Evolutionary conservation across 1,140 invertebrate species (phyloP).

Genomic region (Polypedilum vanderplanki): DNA sequence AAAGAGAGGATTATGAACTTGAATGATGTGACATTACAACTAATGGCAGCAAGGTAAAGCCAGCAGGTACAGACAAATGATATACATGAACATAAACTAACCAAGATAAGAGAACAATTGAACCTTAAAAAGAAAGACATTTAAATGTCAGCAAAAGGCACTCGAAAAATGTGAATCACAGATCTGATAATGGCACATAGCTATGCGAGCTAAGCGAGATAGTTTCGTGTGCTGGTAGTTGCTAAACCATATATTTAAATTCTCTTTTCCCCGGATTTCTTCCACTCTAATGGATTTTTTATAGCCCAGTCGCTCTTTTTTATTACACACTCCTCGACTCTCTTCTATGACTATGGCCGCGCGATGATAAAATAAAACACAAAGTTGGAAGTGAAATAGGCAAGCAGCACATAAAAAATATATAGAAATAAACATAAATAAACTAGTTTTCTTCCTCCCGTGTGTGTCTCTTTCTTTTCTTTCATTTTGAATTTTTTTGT

Average conservation of each 20-base stretch:
- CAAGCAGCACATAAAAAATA: conserved; percentile 7
- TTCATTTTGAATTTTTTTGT: too few relatives aligned
- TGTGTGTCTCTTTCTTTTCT: too few relatives aligned
- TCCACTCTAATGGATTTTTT: conserved; percentile 23
- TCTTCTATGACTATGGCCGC: conserved; percentile 8
- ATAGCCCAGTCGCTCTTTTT: conserved; percentile 14
- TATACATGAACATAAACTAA: neutral
- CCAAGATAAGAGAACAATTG: neutral
- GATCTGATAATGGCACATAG: conserved; percentile 11
- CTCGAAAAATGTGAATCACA: neutral
- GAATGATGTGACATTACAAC: neutral
- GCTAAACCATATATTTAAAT: conserved; percentile 14
- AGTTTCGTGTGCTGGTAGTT: neutral
- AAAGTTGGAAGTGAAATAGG: conserved; percentile 25
- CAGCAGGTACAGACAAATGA: too few relatives aligned
- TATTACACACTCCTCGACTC: neutral
- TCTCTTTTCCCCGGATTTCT: neutral
- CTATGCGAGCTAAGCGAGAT: neutral
- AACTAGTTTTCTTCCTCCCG: conserved; percentile 12
- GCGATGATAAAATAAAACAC: conserved; percentile 15
- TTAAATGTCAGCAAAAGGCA: neutral
- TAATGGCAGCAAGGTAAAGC: too few relatives aligned
- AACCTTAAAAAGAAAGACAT: neutral
- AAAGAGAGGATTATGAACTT: neutral
- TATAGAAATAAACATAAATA: conserved; percentile 24